Base-by-base conservation (phyloP, 1,140 invertebrate genomes). In the Heliconius congener region DNA sequence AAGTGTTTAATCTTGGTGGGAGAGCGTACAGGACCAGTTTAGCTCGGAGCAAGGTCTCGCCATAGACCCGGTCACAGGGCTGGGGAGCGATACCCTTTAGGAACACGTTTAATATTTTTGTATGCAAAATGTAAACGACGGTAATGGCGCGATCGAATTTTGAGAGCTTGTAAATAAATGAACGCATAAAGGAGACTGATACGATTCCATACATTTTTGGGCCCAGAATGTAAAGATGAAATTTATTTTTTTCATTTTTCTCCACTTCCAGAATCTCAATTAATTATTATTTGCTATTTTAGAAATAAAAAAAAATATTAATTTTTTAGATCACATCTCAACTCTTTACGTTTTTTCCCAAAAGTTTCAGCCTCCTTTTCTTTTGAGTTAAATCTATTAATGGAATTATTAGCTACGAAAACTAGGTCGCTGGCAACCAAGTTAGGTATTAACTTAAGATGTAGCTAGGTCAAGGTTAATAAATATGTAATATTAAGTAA, bases 41-140 rank as follows among this genome's bases (percentile, higher is more conserved):
- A 74, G 84, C 85, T 84, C 74, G 73, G 80, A 86, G 87, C 91
- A 92, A 92, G 91, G 91, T 91, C 91, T 85, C 86, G 86, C 82
- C 85, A 85, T 86, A 88, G 89, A 90, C 87, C 83, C 82, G 83
- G 80, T 84, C 83, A 86, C 80, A 82, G 81, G 81, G 81, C 50
- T 79, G 74, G 74, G 76, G 84, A 84, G 73, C 82, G 78, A 79
- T 85, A 85, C 85, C 84, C 82, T 82, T 78, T 30, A 57, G 57
- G 79, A 83, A 85, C 82, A 75, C 71, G 83, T 84, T 84, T 79
- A 74, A 82, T 85, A 85, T 85, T 83, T 83, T 81, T 81, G 81
- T 74, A 85, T 82, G 76, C 82, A 79, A 83, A 84, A 84, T 81
- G 82, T 83, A 79, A 80, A 37, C 81, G 77, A 70, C 72, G 37